Evolutionary conservation across 2,113 vertebrate species (phyloP).

Genomic region (Mesoclemmys tuberculata): DNA sequence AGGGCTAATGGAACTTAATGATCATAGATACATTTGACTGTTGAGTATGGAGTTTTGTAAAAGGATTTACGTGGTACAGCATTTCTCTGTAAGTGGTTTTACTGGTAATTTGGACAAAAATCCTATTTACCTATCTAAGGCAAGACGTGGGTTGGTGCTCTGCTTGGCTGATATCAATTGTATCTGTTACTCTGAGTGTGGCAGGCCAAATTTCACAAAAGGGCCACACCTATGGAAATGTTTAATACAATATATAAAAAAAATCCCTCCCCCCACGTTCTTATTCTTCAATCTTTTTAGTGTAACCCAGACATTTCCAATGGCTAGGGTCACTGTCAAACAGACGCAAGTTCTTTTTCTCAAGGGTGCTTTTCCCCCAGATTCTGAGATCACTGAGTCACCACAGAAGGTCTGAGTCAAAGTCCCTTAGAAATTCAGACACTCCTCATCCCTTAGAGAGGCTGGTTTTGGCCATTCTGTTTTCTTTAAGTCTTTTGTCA

Average conservation of each 20-base stretch:
- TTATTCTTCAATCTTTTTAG: neutral
- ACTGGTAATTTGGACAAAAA: neutral
- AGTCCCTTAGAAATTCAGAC: neutral
- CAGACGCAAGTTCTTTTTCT: neutral
- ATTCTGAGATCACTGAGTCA: neutral
- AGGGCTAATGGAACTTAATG: neutral
- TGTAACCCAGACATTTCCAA: neutral
- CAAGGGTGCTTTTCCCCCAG: neutral
- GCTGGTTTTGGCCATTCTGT: neutral
- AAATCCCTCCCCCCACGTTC: neutral
- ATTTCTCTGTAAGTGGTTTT: neutral
- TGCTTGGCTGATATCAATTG: neutral
- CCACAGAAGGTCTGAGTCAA: neutral
- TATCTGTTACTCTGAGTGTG: neutral
- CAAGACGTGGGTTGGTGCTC: neutral
- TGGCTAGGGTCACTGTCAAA: neutral
- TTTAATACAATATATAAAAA: constrained; percentile 10
- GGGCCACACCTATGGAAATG: neutral
- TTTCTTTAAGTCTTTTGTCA: neutral
- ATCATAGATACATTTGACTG: neutral
- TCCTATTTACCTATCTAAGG: neutral
- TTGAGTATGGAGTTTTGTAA: neutral
- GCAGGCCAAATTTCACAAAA: neutral
- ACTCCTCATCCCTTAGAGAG: neutral
- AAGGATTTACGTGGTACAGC: neutral